Evolutionary conservation across 2,797 vertebrate species (phyloP), one percentile per base, ranked within the genome.

Genomic region (Heteromormyrus szaboi): DNA sequence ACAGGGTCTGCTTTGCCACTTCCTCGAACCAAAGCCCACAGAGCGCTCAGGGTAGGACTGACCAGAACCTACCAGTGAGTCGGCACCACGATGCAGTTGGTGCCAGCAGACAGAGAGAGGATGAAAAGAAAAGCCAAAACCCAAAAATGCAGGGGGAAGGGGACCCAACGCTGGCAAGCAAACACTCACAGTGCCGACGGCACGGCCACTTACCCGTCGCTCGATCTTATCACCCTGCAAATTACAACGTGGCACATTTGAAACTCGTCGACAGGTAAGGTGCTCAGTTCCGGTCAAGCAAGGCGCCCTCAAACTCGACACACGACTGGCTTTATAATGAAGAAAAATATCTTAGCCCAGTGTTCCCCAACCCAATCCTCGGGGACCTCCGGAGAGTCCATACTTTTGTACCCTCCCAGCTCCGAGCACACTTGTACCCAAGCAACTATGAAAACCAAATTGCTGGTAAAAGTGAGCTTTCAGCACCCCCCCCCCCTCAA

Each of bases 151-250:
- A 29, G 92, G 92, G 65, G 68, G 68, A 12, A 9, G n/a, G 68
- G 89, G 59, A 44, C 93, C 93, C 93, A 93, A 93, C 91, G 92
- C 93, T 90, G 93, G 93, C 93, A 96, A 87, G 93, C 88, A 93
- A 93, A 92, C 3, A 91, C 92, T 85, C 22, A 91, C 93, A 53
- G 90, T 90, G 94, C 91, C 90, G 90, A 85, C 91, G 92, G 92
- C 94, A 87, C 89, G 83, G 88, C 94, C 98, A 98, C 99, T 97
- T 97, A 99, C 99, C 99, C 97, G 96, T 94, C 98, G 97, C 97
- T 94, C 91, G 97, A 99, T 98, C 96, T 99, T 99, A 99, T 99
- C 98, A 90, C 99, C 98, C 99, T 99, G 99, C 96, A 98, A 98
- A 98, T 96, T 96, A 99, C 93, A 99, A 92, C 93, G 94, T 92